Evolutionary conservation across 37 sponge, comb jelly and placozoan species (phyloP).

Genomic region (Lycopodina hypogea): DNA sequence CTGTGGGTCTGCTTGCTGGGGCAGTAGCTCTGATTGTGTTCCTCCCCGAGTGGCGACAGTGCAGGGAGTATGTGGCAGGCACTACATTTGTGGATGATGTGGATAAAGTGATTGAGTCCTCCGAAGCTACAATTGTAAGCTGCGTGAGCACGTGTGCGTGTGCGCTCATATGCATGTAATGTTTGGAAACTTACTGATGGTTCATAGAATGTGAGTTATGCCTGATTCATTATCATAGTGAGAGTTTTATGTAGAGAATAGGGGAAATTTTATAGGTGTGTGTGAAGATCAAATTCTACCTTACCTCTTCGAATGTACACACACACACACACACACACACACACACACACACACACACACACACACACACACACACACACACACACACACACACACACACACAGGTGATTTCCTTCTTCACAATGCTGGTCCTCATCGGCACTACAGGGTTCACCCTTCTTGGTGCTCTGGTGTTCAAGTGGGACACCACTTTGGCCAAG

Average conservation of each 20-base stretch:
- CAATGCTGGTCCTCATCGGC: not conserved
- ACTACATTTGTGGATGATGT: not conserved
- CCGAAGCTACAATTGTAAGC: not conserved
- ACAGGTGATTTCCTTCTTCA: conserved; percentile 18
- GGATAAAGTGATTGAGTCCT: no score
- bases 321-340: no score
- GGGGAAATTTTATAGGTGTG: no score
- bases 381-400: not conserved
- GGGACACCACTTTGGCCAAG: conserved; percentile 21
- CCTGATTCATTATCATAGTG: no score
- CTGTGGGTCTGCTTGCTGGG: conserved; percentile 15
- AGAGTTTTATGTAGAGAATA: no score
- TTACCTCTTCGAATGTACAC: not conserved
- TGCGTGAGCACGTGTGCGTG: no score
- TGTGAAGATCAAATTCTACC: not conserved
- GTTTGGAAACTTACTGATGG: no score
- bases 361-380: no score
- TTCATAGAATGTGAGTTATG: conserved; percentile 5
- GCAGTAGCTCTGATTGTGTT: not conserved
- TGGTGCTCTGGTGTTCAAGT: conserved; percentile 26
- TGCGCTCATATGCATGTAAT: no score
- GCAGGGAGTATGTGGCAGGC: not conserved
- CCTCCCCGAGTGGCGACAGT: not conserved
- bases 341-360: no score
- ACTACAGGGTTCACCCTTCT: conserved; percentile 3